A percentile compares a stretch with the other conserved stretches of the same genome.
Conservation (phyloP, 2,113 vertebrate species). For the Crypturellus undulatus region DNA sequence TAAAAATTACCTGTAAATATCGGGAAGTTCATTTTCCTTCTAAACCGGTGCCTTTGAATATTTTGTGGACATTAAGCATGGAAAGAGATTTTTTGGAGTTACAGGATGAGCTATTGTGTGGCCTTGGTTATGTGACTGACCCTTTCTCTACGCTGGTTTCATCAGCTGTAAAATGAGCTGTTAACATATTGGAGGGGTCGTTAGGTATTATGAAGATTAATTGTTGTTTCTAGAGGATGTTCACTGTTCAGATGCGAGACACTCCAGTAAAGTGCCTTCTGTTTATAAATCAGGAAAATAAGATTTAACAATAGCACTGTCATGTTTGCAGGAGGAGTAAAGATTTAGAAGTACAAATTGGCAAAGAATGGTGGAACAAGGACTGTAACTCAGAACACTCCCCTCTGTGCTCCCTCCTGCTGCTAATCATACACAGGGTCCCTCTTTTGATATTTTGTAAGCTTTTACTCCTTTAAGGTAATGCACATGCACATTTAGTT, state of each 20-base stretch:
- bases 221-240: not conserved
- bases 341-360: not conserved
- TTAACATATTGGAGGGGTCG: constrained; percentile 5
- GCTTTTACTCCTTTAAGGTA: not conserved
- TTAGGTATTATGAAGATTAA: not conserved
- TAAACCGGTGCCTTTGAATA: not conserved
- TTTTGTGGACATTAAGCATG: not conserved
- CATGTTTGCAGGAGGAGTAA: not conserved
- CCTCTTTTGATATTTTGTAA: constrained; percentile 19
- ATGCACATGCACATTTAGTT: not conserved
- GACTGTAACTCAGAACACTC: not conserved
- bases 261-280: not conserved
- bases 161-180: constrained; percentile 10
- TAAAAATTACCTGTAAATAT: not conserved
- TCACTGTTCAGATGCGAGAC: not conserved
- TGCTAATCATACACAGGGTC: not conserved
- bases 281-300: not conserved
- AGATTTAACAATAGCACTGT: not conserved
- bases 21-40: not conserved
- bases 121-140: constrained; percentile 11
- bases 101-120: not conserved
- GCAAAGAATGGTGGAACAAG: not conserved
- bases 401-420: not conserved
- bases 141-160: not conserved
- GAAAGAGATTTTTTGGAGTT: not conserved